phyloP scores from a whole-genome alignment of 1,140 invertebrate genomes.

The Halesus radiatus region DNA sequence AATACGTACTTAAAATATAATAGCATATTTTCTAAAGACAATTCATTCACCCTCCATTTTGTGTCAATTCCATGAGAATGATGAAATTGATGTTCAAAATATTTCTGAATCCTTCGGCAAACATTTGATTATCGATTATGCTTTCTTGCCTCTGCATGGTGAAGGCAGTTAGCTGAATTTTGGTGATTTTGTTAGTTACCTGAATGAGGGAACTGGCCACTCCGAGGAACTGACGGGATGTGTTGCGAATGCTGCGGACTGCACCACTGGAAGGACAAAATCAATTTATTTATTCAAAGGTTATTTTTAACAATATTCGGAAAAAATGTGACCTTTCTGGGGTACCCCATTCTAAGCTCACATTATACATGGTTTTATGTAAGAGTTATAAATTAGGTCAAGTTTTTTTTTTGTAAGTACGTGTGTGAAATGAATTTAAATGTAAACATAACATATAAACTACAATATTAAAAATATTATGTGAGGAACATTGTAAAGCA shows the following conservation, averaged over 20 bases:
- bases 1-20: too few relatives aligned
- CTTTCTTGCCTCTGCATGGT: neutral
- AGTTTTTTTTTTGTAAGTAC: too few relatives aligned
- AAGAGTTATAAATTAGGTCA: too few relatives aligned
- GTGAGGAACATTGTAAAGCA: too few relatives aligned
- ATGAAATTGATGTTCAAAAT: slow-evolving; percentile 43
- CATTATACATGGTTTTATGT: too few relatives aligned
- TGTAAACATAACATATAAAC: too few relatives aligned
- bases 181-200: slow-evolving; percentile 32
- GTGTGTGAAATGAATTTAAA: too few relatives aligned
- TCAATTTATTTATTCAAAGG: slow-evolving; percentile 43
- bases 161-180: neutral
- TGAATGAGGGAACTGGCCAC: slow-evolving; percentile 48
- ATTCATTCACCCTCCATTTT: slow-evolving; percentile 18
- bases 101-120: slow-evolving; percentile 33
- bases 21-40: too few relatives aligned
- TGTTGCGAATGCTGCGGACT: slow-evolving; percentile 49
- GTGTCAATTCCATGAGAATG: slow-evolving; percentile 20
- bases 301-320: too few relatives aligned
- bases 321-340: too few relatives aligned
- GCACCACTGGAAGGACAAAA: slow-evolving; percentile 21
- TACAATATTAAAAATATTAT: too few relatives aligned
- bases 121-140: slow-evolving; percentile 8
- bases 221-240: slow-evolving; percentile 46
- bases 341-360: too few relatives aligned